Evolutionary conservation across 2,113 vertebrate genomes (phyloP).

Genomic region (Amphiprion percula): DNA sequence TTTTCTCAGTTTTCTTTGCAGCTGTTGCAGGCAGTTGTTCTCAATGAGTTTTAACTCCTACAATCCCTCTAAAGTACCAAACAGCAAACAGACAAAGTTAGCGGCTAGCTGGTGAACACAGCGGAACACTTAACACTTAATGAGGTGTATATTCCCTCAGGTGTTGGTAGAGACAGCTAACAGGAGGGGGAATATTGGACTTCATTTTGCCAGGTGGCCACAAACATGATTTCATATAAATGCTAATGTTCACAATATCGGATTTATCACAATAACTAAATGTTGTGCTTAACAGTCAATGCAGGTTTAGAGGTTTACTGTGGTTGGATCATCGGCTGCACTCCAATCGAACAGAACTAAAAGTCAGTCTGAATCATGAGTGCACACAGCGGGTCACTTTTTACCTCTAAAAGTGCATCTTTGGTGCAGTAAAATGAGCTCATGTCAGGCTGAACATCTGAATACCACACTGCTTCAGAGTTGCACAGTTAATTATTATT

Average conservation of each 20-base stretch:
- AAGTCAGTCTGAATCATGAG: background rate
- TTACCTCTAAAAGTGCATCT: background rate
- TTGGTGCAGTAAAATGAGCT: slow-evolving; percentile 15
- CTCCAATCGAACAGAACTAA: background rate
- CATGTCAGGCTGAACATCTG: slow-evolving; percentile 31
- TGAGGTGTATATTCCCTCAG: background rate
- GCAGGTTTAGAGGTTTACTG: background rate
- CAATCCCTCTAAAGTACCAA: background rate
- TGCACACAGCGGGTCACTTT: background rate
- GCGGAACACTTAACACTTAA: background rate
- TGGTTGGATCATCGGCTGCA: background rate
- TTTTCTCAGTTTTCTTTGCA: background rate
- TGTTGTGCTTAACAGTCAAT: background rate
- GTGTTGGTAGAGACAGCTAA: too few relatives aligned
- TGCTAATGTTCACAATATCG: background rate
- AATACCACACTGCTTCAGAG: slow-evolving; percentile 9
- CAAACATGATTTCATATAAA: background rate
- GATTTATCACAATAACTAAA: too few relatives aligned
- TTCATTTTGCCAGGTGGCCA: background rate
- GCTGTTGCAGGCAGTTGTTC: background rate
- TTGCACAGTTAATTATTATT: slow-evolving; percentile 44
- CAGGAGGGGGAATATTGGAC: too few relatives aligned
- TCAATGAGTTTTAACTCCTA: background rate
- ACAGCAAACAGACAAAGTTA: background rate
- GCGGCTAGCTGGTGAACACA: background rate